Percentiles rank a stretch among this genome's conserved stretches.
Evolutionary conservation across 2,797 vertebrate species (phyloP).

Genomic region (Oryzias dopingdopingensis): DNA sequence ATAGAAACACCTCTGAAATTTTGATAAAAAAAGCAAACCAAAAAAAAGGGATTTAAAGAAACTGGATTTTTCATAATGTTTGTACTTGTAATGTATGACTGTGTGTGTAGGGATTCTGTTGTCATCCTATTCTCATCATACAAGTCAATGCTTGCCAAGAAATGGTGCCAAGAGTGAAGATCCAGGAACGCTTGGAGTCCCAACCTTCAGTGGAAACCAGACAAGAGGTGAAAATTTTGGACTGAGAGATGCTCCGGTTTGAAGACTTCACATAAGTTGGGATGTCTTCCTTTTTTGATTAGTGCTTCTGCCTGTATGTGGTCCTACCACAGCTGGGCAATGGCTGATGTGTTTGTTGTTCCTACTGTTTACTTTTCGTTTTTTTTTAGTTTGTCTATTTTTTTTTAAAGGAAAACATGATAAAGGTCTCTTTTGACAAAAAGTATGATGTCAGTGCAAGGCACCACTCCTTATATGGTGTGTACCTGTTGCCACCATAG

Average conservation of each 20-base stretch:
- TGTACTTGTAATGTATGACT: constrained; percentile 69
- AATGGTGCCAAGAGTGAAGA: constrained; percentile 45
- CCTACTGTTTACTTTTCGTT: constrained; percentile 55
- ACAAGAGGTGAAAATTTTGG: constrained; percentile 18
- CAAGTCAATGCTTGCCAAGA: constrained; percentile 50
- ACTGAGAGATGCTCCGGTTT: constrained; percentile 19
- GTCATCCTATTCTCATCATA: constrained; percentile 61
- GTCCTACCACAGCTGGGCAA: constrained; percentile 49
- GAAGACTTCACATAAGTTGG: constrained; percentile 29
- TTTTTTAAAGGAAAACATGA: constrained; percentile 57
- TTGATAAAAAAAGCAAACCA: constrained; percentile 56
- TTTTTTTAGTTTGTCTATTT: constrained; percentile 50
- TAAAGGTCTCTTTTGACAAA: constrained; percentile 65
- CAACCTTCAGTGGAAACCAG: constrained; percentile 19
- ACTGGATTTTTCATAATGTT: constrained; percentile 70
- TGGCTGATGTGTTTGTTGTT: constrained; percentile 48
- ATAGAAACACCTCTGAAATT: constrained; percentile 58
- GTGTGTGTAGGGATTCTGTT: constrained; percentile 65
- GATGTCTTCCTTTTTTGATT: constrained; percentile 58
- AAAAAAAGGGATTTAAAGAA: constrained; percentile 52
- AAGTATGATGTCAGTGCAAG: constrained; percentile 76
- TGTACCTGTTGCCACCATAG: constrained; percentile 73
- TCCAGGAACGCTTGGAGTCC: constrained; percentile 22
- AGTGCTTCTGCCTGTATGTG: constrained; percentile 49
- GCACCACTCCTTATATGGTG: constrained; percentile 71